Conservation (phyloP, 1,140 invertebrate genomes). For the Cotesia typhae region DNA sequence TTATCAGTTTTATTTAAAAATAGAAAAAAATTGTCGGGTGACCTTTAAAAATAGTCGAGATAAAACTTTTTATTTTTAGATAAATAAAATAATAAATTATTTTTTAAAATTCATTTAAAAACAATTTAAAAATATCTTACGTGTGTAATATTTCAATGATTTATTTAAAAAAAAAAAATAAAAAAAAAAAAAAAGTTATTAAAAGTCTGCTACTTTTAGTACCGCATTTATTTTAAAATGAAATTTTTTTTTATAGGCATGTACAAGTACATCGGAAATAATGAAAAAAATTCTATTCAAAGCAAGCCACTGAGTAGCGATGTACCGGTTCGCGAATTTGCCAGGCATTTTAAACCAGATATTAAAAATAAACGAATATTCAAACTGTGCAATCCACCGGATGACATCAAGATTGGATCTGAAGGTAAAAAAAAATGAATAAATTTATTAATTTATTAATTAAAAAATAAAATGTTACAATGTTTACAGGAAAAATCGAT, state of each 20-base stretch:
- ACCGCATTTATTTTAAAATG: neutral
- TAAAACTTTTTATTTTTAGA: no score
- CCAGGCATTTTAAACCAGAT: slow-evolving; percentile 69
- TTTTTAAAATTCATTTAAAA: no score
- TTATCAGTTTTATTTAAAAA: no score
- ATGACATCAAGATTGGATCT: slow-evolving; percentile 71
- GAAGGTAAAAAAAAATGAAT: slow-evolving; percentile 69
- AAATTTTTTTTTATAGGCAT: slow-evolving; percentile 67
- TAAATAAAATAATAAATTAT: no score
- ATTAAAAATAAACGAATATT: slow-evolving; percentile 72
- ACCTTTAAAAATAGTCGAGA: no score
- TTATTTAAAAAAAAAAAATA: no score
- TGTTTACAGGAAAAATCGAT: slow-evolving; percentile 65
- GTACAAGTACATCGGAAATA: slow-evolving; percentile 77
- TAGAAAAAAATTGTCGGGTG: no score
- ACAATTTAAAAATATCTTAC: no score
- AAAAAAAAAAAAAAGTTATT: neutral
- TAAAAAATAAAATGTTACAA: slow-evolving; percentile 1
- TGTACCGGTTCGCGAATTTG: slow-evolving; percentile 59
- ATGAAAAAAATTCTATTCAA: slow-evolving; percentile 58
- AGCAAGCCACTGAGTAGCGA: slow-evolving; percentile 50
- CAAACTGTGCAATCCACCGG: slow-evolving; percentile 74
- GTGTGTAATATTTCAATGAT: no score
- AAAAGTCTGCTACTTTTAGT: neutral
- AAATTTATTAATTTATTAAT: neutral